Base-by-base conservation (phyloP, 2,113 vertebrate species). In the Entomyzon cyanotis region DNA sequence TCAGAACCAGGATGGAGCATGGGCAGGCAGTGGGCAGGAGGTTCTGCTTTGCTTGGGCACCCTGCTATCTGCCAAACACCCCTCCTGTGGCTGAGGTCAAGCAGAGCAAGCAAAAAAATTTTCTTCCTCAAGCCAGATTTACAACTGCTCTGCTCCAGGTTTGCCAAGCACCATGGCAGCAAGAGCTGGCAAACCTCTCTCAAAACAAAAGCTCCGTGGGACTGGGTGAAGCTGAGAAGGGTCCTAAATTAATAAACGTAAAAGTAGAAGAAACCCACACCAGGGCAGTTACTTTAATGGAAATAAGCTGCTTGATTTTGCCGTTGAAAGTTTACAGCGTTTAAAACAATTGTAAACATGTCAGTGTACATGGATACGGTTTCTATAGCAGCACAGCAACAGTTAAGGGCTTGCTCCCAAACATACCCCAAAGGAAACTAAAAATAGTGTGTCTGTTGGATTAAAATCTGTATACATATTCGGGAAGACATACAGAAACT, bases 311-410 rank as follows among this genome's bases (percentile, higher is more conserved):
- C 88, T 97, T 39, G 94, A 88, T 97, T 98, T 97, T 96, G 97
- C 98, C 98, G 97, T 97, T 96, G 96, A 87, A 97, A 97, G 97
- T 98, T 98, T 97, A 97, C 97, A 97, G 98, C 96, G 97, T 98
- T 98, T 98, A 96, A 99, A 99, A 98, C 98, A 98, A 98, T 98
- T 98, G 98, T 99, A 99, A 99, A 99, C 99, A 99, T 97, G 93
- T 97, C 97, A 93, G 96, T 97, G 96, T 97, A 96, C 98, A 95
- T 99, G 98, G 99, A 99, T 98, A 99, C 99, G 15, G 99, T 99
- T 98, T 96, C 99, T 98, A 99, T 99, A 97, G 98, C 97, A 99
- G 98, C 98, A 93, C 94, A 98, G 98, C 98, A 99, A 99, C 99
- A 99, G 97, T 96, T 96, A 97, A 97, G 95, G 92, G 87, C 96